These are phyloP conservation scores for Haemorhous mexicanus DNA, from an alignment of 2,113 vertebrate genomes.

Conservation along the genomic window DNA sequence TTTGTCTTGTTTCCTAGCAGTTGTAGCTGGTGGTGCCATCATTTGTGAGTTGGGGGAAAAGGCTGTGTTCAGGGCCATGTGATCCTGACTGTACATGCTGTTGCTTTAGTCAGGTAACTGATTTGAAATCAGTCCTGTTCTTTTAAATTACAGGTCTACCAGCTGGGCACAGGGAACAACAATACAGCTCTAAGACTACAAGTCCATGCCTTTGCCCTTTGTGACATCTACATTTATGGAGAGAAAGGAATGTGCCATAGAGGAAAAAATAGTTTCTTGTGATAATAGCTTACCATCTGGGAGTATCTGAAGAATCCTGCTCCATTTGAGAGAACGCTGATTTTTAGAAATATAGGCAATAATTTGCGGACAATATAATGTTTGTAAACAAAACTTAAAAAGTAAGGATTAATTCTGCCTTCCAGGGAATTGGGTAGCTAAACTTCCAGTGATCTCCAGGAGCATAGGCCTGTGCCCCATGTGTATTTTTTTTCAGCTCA, in stretches of 20 bases:
- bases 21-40: background rate
- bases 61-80: fast-evolving
- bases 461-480: background rate
- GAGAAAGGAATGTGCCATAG: background rate
- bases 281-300: background rate
- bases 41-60: background rate
- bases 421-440: background rate
- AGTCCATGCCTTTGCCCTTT: background rate
- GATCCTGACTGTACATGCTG: background rate
- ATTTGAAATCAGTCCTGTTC: background rate
- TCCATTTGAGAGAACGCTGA: background rate
- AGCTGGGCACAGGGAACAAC: background rate
- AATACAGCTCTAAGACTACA: background rate
- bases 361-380: background rate
- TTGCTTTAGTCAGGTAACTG: background rate
- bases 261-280: background rate
- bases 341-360: background rate
- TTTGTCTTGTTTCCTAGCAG: background rate
- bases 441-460: background rate
- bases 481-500: background rate
- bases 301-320: background rate
- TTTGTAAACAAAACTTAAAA: background rate
- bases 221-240: background rate
- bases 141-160: background rate
- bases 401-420: background rate